Conservation (phyloP, 2,888 invertebrate species). For the Zeuzera pyrina region DNA sequence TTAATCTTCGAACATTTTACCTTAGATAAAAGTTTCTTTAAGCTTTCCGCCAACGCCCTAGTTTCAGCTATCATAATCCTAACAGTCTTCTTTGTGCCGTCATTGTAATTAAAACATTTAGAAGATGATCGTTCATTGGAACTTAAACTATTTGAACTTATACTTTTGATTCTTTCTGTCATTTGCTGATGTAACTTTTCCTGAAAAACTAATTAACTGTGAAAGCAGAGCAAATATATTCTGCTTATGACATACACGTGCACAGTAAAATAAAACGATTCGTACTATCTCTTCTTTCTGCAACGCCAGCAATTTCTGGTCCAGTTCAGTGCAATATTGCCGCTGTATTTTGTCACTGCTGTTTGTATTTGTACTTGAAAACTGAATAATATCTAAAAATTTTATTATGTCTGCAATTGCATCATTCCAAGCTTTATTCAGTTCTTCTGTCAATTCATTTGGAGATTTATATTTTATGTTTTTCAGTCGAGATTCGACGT, state of each 20-base stretch:
- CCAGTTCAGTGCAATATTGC: constrained; percentile 36
- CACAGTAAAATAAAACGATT: not conserved
- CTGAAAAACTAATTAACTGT: no score
- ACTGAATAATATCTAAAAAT: constrained; percentile 33
- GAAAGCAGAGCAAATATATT: no score
- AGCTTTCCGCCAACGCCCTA: not conserved
- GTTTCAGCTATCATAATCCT: not conserved
- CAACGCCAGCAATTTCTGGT: constrained; percentile 34
- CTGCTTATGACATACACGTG: not conserved
- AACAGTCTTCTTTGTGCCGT: not conserved
- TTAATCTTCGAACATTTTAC: no score
- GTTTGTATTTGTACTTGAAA: constrained; percentile 10
- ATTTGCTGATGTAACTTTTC: no score
- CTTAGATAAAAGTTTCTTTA: not conserved
- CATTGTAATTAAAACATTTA: no score
- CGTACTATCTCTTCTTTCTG: constrained; percentile 47
- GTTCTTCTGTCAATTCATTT: constrained; percentile 25
- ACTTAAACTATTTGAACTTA: no score
- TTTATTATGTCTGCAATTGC: constrained; percentile 27
- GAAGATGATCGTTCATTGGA: no score
- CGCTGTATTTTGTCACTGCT: constrained; percentile 9
- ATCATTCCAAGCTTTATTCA: constrained; percentile 30
- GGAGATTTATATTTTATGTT: not conserved
- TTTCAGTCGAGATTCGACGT: constrained; percentile 24
- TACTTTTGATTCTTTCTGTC: no score